These are phyloP conservation scores for Gasteruption jaculator DNA, from an alignment of 2,888 invertebrate species.

Conservation along the genomic window DNA sequence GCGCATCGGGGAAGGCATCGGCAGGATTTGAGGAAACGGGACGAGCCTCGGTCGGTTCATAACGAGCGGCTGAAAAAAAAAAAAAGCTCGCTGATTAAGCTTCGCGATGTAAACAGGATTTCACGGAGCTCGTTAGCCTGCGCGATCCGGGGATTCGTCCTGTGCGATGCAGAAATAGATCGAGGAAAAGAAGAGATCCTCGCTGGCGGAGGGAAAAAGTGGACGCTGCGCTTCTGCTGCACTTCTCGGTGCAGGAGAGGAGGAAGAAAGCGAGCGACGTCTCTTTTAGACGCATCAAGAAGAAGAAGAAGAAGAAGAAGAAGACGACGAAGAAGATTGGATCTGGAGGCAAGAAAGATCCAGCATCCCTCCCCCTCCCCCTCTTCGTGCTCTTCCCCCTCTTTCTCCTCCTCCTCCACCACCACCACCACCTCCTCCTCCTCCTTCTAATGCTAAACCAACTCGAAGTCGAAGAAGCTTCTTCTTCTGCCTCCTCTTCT, in stretches of 20 bases:
- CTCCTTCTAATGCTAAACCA: constrained; percentile 21
- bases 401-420: constrained; percentile 18
- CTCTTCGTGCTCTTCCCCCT: constrained; percentile 4
- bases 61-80: no score
- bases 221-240: no score
- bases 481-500: constrained; percentile 1
- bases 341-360: no score
- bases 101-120: constrained; percentile 14
- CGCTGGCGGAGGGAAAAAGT: constrained; percentile 5
- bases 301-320: no score
- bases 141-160: constrained; percentile 10
- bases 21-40: no score
- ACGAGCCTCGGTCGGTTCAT: no score
- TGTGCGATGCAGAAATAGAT: constrained; percentile 7
- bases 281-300: no score
- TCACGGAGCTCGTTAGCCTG: constrained; percentile 21
- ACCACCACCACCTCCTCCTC: no score
- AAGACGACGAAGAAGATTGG: constrained; percentile 23
- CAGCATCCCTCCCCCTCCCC: constrained; percentile 10
- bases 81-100: no score
- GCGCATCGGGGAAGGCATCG: no score
- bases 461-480: neutral
- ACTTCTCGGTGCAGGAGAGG: no score
- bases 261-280: no score
- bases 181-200: constrained; percentile 18